Base-by-base conservation (phyloP, 2,888 invertebrate species). In the Euphydryas editha region DNA sequence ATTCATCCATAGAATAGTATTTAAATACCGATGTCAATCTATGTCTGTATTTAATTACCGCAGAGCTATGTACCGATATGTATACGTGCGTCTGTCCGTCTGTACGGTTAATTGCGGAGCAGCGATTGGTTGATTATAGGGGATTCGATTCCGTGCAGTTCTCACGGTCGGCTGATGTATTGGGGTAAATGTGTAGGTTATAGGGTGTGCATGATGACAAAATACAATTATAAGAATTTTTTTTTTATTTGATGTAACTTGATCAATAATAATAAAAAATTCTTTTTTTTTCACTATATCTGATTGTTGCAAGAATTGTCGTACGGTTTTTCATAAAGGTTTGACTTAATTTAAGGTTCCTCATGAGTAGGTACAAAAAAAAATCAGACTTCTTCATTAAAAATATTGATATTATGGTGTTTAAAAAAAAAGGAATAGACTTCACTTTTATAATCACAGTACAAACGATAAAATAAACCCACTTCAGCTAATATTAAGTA, bases 41-140 rank as follows among this genome's bases (percentile, higher is more conserved):
- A 55, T 55, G 36, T 49, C 59, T 59, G 57, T 70, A 72, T 74
- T 75, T 76, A 76, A 76, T 75, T 75, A 73, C 72, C 68, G 55
- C 68, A 65, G 62, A 20, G 58, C 36, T 61, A 61, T 30, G 44
- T 62, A 47, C 57, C 18, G 39, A 62, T 68, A 70, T 58, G 21
- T 21, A 46, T 59, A 21, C 62, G 46, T 49, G n/a, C n/a, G 67
- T 66, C 58, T 67, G 73, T 77, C 65, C 60, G 78, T 79, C 73
- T 67, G 81, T 78, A 72, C 69, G 70, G 62, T 74, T 86, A 86
- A 86, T 85, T 86, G 85, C 75, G 76, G 76, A 67, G 75, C 77
- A 67, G 74, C 77, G 84, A 85, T 85, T 83, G 84, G 83, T 78
- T 85, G 86, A 85, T 86, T 85, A 84, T 77, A 85, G 85, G 76